Conservation (phyloP, 30 jellyfish, hydroid and myxozoan species). For the Turritopsis rubra region DNA sequence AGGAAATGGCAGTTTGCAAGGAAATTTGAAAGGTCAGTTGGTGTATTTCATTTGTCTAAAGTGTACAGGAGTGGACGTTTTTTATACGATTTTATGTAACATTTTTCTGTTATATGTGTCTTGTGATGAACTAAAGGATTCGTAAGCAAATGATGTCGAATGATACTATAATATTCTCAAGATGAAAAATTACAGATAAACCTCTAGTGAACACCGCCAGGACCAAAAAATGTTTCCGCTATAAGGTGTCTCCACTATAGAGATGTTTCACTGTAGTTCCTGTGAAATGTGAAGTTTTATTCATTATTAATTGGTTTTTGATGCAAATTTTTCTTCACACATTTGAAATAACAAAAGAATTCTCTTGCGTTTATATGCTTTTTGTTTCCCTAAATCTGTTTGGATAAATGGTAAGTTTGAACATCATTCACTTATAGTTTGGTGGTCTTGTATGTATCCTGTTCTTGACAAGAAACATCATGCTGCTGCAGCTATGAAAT, state of each 20-base stretch:
- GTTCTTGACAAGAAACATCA: constrained; percentile 38
- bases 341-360: not conserved
- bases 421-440: constrained; percentile 17
- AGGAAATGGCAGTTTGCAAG: constrained; percentile 25
- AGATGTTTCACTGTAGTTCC: no score
- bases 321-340: not conserved
- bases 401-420: no score
- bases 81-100: no score
- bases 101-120: no score
- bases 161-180: no score
- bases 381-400: not conserved
- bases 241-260: no score
- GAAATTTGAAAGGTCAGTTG: constrained; percentile 52
- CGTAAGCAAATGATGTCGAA: not conserved
- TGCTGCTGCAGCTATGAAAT: constrained; percentile 33
- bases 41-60: not conserved
- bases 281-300: not conserved
- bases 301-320: no score
- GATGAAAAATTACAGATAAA: no score
- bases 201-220: no score
- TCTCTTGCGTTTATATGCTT: not conserved
- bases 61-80: no score
- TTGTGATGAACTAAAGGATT: no score
- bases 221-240: no score
- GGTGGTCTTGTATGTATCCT: constrained; percentile 44